phyloP scores from a whole-genome alignment of 2,113 vertebrate genomes.

The Alectura lathami region DNA sequence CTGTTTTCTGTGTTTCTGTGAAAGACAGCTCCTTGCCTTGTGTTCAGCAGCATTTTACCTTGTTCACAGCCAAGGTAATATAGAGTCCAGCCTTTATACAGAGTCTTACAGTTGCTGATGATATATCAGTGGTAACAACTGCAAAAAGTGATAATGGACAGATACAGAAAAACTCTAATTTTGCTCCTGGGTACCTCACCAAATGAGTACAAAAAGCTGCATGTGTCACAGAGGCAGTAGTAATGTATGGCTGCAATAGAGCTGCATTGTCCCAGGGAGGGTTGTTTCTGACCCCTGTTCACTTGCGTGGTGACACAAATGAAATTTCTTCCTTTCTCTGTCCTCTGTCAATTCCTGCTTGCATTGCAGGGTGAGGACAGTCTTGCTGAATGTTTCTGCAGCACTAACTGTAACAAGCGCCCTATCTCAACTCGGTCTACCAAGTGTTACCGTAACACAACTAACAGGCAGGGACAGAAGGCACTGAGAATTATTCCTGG shows the following conservation, averaged over 20 bases:
- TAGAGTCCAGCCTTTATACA: background rate
- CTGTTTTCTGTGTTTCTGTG: background rate
- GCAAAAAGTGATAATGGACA: background rate
- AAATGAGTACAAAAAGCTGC: background rate
- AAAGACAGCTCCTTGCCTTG: background rate
- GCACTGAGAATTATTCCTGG: background rate
- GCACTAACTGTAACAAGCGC: background rate
- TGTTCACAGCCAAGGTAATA: background rate
- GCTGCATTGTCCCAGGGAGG: background rate
- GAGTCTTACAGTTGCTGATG: background rate
- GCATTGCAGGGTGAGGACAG: background rate
- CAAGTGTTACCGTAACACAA: background rate
- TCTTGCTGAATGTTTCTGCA: background rate
- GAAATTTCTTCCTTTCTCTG: background rate
- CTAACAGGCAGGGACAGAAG: background rate
- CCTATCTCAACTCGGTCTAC: background rate
- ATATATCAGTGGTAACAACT: background rate
- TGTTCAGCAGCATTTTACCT: background rate
- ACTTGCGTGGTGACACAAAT: background rate
- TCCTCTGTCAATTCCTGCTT: background rate
- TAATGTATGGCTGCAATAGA: rapidly evolving
- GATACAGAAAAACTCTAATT: background rate
- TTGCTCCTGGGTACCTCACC: background rate
- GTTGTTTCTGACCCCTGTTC: background rate
- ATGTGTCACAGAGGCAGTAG: background rate